Evolutionary conservation across 2,888 invertebrate species (phyloP), one percentile per base, ranked within the genome.

Genomic region (Caradrina clavipalpis): DNA sequence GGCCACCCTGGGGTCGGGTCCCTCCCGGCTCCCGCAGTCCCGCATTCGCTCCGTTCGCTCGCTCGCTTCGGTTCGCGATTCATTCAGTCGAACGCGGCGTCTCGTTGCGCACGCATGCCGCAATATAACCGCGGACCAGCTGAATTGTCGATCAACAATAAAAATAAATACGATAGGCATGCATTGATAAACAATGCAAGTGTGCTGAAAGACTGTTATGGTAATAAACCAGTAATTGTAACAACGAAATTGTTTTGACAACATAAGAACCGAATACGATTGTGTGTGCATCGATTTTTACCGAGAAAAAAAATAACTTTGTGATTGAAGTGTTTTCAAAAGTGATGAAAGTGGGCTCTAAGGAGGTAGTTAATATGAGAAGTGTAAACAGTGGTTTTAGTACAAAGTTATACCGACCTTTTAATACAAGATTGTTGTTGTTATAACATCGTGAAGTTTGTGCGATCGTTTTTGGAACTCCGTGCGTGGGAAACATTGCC

Each of bases 251-350:
- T 76, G 81, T 84, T 78, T 70, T 77, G 54, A 71, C 70, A 74
- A 70, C 62, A 76, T 56, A 72, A 22, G 57, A 56, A 62, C 10
- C 22, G 26, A 51, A 42, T 69, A 26, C 67, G 50, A 55, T 71
- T 64, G 83, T 78, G 68, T 60, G 75, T 76, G 63, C 78, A 84
- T 86, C 74, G 78, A 83, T 80, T 83, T 86, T 86, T 80, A 75
- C 57, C 8, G 31, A 73, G 64, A 86, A 84, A 75, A 80, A 72
- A 67, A 56, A 70, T n/a, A 62, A 67, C 58, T 62, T 69, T 69
- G 45, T 58, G 69, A 78, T 65, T 63, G 66, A 72, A 80, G 65
- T 83, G 76, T 59, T 81, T 62, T 53, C 55, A 57, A 74, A 76
- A 73, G 77, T 76, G 73, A 61, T 69, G 66, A 35, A 45, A 53